Evolutionary conservation across 2,797 vertebrate genomes (phyloP), one percentile per base, ranked within the genome.

Genomic region (Myripristis murdjan): DNA sequence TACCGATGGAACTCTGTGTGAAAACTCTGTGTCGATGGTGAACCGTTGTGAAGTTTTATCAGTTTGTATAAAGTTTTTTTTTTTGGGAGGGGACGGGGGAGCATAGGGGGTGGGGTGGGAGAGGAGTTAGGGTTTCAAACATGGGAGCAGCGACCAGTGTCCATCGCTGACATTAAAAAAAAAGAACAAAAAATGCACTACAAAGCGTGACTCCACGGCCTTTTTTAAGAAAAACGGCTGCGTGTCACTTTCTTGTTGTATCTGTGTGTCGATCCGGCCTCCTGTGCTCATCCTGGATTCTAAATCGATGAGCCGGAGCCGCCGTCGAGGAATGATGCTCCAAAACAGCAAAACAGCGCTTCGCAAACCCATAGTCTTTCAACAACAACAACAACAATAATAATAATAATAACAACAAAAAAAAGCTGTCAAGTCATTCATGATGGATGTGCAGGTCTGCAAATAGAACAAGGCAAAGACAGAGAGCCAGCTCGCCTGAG

Each of bases 11-110:
- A 59, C 53, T 84, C 66, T 57, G 64, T 87, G 86, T 78, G 74
- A n/a, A n/a, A 80, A 24, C 20, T 87, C 89, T 89, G 80, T 91
- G 86, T 92, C 70, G 77, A 88, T 87, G 79, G 88, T 89, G 78
- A 85, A 67, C 85, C 68, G 68, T 89, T 49, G 90, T 93, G 87
- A 75, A 78, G 83, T 90, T 89, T 80, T 46, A 81, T 84, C 58
- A 65, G 70, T 77, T 89, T 89, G 83, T 89, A 87, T 51, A 79
- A 79, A 81, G 77, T 55, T 66, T 35, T 64, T 82, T 77, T 64
- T 56, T 65, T 69, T 41, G 41, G 4, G 53, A 59, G 61, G 66
- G 68, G 44, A 47, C 43, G 73, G 59, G 53, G 39, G 2, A 20
- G 49, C 58, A 35, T 52, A 16, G 41, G 23, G 39, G 7, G 14